phyloP scores from a whole-genome alignment of 2,113 vertebrate species.

The Sinocyclocheilus anshuiensis region DNA sequence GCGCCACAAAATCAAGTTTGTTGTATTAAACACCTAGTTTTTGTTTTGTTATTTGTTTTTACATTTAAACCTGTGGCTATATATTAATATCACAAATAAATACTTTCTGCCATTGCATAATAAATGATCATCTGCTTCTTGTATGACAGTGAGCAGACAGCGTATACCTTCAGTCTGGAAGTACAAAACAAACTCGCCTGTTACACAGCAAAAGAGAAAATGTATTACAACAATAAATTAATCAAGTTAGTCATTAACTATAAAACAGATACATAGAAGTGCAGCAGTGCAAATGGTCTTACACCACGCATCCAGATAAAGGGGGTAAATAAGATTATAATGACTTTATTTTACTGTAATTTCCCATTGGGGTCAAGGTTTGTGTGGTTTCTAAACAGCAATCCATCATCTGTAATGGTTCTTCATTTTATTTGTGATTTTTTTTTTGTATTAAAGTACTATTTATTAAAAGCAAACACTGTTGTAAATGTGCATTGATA shows the following conservation, averaged over 20 bases:
- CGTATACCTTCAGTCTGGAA: not conserved
- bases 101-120: not conserved
- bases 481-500: not conserved
- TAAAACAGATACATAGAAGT: not conserved
- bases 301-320: not conserved
- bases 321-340: not conserved
- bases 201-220: not conserved
- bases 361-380: not conserved
- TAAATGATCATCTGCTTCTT: not conserved
- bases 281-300: too few relatives aligned
- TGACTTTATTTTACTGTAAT: not conserved
- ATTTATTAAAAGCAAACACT: slow-evolving; percentile 19
- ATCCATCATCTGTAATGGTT: not conserved
- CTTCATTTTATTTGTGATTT: not conserved
- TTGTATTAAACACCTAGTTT: not conserved
- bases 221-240: not conserved
- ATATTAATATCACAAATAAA: not conserved
- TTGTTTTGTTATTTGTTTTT: not conserved
- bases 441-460: slow-evolving; percentile 6
- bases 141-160: not conserved
- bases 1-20: not conserved
- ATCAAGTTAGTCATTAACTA: not conserved
- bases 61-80: not conserved
- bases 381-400: slow-evolving; percentile 3
- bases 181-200: not conserved